Evolutionary conservation across 1,140 invertebrate species (phyloP), one percentile per base, ranked within the genome.

Genomic region (Pseudoatta argentina): DNA sequence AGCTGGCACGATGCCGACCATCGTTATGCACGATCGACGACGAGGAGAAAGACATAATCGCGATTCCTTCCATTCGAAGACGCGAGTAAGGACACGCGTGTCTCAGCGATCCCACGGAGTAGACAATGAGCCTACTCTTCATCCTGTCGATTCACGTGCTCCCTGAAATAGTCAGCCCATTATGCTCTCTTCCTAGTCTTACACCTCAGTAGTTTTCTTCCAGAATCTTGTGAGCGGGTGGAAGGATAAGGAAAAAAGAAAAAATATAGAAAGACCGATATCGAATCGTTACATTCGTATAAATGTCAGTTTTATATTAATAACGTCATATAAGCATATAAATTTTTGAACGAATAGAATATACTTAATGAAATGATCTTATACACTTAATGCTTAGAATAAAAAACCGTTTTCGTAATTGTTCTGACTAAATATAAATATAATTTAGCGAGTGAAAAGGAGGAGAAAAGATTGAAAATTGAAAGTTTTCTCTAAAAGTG

Each of bases 51-150:
- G 44, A 77, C 71, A 77, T 89, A 88, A 89, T 89, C 88, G 83
- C 71, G 83, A 89, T 89, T 86, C 71, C 79, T 86, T 82, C 48
- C 76, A 61, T 7, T 51, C 72, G 75, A 89, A 79, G 87, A 89
- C 76, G 85, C 55, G 34, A 67, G 27, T 48, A 51, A 69, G 39
- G 61, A 51, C 51, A 55, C 71, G 63, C 53, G 57, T 66, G 57
- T 85, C 72, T 71, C 30, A 63, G 44, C 39, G 75, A 76, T 91
- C 66, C 67, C 83, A 88, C 67, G 48, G 21, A 34, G 51, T 85
- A 88, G 86, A 92, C 91, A 92, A 92, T 92, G 91, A 92, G 83
- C 86, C 90, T 89, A 92, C 89, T 91, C 87, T 89, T 92, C 88
- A 92, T 91, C 77, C 89, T 90, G 90, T 92, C 91, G 89, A 92